A percentile compares a stretch with the other conserved stretches of the same genome.
Conservation (phyloP, 53 echinoderm and acorn worm genomes). For the Actinopyga echinites region DNA sequence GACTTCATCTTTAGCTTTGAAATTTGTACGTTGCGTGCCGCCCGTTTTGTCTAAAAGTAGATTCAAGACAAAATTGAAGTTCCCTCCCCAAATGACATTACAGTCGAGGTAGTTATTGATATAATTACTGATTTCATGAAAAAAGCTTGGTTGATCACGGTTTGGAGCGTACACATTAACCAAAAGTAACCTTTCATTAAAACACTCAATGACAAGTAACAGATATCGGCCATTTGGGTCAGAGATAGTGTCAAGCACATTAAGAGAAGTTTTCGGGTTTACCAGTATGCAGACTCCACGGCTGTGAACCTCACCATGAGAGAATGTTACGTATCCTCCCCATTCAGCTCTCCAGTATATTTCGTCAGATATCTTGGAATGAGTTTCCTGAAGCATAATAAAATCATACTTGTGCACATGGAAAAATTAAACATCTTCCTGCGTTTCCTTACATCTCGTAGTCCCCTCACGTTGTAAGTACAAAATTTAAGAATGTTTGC, state of each 20-base stretch:
- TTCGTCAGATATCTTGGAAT: conserved; percentile 20
- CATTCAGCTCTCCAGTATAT: conserved; percentile 36
- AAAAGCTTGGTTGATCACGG: conserved; percentile 13
- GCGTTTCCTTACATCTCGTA: conserved; percentile 10
- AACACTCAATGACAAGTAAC: neutral
- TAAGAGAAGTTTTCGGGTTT: neutral
- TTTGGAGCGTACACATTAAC: conserved; percentile 50
- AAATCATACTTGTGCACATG: conserved; percentile 23
- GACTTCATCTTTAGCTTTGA: neutral
- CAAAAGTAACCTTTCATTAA: conserved; percentile 15
- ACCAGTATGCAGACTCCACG: conserved; percentile 27
- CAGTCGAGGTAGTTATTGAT: conserved; percentile 4
- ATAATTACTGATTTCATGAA: conserved; percentile 23
- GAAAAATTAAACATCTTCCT: conserved; percentile 31
- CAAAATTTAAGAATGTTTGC: neutral
- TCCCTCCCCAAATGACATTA: conserved; percentile 26
- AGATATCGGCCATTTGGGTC: conserved; percentile 43
- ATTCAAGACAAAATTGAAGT: conserved; percentile 38
- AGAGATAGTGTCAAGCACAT: neutral
- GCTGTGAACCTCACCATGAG: conserved; percentile 12
- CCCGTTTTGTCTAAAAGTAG: conserved; percentile 20
- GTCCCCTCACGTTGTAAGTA: conserved; percentile 17
- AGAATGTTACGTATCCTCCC: conserved; percentile 30
- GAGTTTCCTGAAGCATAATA: conserved; percentile 31
- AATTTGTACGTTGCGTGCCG: neutral